Evolutionary conservation across 2,888 invertebrate genomes (phyloP), one percentile per base, ranked within the genome.

Genomic region (Coelopa pilipes): DNA sequence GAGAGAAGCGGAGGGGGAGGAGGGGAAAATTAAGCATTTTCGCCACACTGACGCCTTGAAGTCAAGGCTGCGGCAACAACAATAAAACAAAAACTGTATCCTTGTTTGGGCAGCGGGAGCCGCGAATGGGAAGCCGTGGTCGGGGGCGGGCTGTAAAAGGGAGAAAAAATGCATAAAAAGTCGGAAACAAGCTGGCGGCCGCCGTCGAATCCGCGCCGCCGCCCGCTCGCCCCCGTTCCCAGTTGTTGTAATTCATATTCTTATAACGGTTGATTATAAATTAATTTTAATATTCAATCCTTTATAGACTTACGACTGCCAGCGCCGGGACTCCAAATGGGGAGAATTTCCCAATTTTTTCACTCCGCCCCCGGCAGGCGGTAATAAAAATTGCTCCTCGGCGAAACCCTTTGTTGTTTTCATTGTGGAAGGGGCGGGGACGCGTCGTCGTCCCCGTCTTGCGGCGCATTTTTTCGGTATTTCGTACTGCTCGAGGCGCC

Each of bases 201-300:
- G 24, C 62, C 24, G 5, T 34, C 34, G 50, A 34, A 62, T 63
- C 21, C 49, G 19, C 53, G 45, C 19, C 50, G 24, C 17, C 15
- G 17, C 12, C 17, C 13, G 11, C 50, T 66, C 34, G 7, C 7
- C 34, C 34, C 7, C 34, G 34, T 34, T 34, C 34, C 34, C 34
- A 21, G 49, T 47, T 66, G 21, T 66, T 49, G 46, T 65, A 47
- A 73, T 67, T 75, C 71, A 70, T 73, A 50, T 62, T 71, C 71
- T 67, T 62, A 55, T 71, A 73, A 67, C 71, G 71, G 70, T 74
- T 78, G 79, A 78, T 79, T 78, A 78, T 79, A 78, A 79, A 79
- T 78, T 78, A 76, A 79, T 79, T 79, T 78, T 77, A 79, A 79
- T 79, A 78, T 78, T 78, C 76, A 78, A 78, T 78, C 74, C 76